A percentile compares a stretch with the other conserved stretches of the same genome.
Conservation (phyloP, 2,797 vertebrate genomes). For the Alosa sapidissima region DNA sequence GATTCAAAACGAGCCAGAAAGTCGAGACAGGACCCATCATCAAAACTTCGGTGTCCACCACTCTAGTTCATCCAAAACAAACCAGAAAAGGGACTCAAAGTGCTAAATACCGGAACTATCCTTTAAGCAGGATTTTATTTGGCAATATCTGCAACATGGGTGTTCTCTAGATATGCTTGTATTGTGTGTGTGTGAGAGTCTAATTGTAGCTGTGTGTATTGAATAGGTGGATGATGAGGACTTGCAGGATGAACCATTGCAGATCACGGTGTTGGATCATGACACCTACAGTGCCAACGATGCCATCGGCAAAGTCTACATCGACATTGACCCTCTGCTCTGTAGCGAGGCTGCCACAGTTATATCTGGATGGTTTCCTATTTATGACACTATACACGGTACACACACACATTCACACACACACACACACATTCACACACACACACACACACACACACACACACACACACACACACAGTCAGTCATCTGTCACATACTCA, state of each 20-base stretch:
- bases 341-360: constrained; percentile 94
- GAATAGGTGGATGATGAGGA: constrained; percentile 96
- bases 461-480: not conserved
- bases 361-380: constrained; percentile 98
- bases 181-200: not conserved
- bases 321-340: constrained; percentile 95
- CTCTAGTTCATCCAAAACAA: no score
- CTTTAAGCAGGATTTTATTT: not conserved
- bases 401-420: constrained; percentile 5
- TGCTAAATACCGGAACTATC: no score
- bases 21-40: no score
- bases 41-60: no score
- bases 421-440: not conserved
- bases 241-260: constrained; percentile 94
- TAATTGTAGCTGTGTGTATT: not conserved
- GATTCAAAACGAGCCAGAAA: no score
- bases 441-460: not conserved
- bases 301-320: constrained; percentile 98
- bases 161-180: not conserved
- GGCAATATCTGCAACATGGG: not conserved
- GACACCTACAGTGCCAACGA: constrained; percentile 99
- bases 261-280: constrained; percentile 97
- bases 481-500: not conserved
- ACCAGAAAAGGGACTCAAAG: no score
- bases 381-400: constrained; percentile 99